These are phyloP conservation scores for Clanis bilineata DNA, from an alignment of 2,888 invertebrate genomes.

Conservation along the genomic window DNA sequence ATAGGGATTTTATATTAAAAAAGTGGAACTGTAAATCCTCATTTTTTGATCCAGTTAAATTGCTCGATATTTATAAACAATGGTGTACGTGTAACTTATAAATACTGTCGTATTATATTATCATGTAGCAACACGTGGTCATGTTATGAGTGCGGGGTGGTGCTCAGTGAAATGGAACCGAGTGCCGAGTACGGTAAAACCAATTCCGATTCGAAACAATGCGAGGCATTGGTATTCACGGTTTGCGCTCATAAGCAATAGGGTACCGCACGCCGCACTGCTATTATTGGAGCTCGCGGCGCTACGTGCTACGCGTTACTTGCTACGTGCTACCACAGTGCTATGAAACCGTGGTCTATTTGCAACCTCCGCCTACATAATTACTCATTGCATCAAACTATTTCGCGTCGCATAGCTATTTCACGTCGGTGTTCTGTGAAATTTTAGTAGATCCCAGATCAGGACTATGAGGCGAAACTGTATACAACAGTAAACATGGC, in stretches of 20 bases:
- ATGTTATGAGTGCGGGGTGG: too few relatives aligned
- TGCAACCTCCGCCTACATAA: too few relatives aligned
- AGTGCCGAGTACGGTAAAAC: background rate
- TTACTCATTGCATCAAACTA: too few relatives aligned
- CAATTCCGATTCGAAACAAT: background rate
- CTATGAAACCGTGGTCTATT: background rate
- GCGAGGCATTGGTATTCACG: background rate
- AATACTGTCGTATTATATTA: background rate
- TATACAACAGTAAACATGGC: too few relatives aligned
- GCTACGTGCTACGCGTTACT: background rate
- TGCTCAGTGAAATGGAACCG: background rate
- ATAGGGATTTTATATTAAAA: too few relatives aligned
- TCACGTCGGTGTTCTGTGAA: too few relatives aligned
- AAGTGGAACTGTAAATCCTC: too few relatives aligned
- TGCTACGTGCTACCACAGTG: background rate
- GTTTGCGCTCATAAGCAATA: background rate
- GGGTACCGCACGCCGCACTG: background rate
- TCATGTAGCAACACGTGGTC: background rate
- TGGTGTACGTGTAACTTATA: background rate
- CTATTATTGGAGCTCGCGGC: background rate
- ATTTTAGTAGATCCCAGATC: too few relatives aligned
- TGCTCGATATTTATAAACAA: too few relatives aligned
- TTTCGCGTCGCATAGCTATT: too few relatives aligned
- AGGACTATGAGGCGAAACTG: too few relatives aligned
- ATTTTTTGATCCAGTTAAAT: too few relatives aligned